These are phyloP conservation scores for Metridium senile DNA, from an alignment of 92 coral and sea anemone species.

Conservation along the genomic window DNA sequence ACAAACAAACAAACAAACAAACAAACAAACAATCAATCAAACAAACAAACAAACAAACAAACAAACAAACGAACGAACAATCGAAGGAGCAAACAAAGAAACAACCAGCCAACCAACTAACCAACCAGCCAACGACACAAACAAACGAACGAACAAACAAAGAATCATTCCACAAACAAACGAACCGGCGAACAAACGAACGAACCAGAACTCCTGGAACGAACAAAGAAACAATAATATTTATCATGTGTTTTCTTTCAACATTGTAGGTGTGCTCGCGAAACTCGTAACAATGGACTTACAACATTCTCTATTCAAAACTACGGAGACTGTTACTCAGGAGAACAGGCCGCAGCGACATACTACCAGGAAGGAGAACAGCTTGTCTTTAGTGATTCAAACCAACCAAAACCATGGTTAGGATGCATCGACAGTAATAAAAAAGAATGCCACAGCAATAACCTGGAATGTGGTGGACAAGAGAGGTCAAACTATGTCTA, in stretches of 20 bases:
- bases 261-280: conserved; percentile 83
- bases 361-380: conserved; percentile 95
- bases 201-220: not conserved
- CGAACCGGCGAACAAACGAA: not conserved
- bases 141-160: no score
- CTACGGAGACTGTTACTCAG: conserved; percentile 93
- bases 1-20: no score
- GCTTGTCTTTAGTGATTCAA: conserved; percentile 62
- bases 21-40: no score
- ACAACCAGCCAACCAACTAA: no score
- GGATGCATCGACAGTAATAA: conserved; percentile 90
- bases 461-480: conserved; percentile 91
- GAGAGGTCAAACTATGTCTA: conserved; percentile 90
- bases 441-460: conserved; percentile 71
- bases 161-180: not conserved
- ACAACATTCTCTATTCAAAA: conserved; percentile 88
- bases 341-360: conserved; percentile 72
- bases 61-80: no score
- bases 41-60: no score
- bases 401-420: conserved; percentile 92
- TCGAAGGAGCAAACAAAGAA: no score
- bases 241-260: no score
- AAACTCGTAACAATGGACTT: conserved; percentile 75
- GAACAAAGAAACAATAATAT: not conserved
- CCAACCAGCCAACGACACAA: no score